Evolutionary conservation across 2,797 vertebrate genomes (phyloP), one percentile per base, ranked within the genome.

Genomic region (Chelon auratus): DNA sequence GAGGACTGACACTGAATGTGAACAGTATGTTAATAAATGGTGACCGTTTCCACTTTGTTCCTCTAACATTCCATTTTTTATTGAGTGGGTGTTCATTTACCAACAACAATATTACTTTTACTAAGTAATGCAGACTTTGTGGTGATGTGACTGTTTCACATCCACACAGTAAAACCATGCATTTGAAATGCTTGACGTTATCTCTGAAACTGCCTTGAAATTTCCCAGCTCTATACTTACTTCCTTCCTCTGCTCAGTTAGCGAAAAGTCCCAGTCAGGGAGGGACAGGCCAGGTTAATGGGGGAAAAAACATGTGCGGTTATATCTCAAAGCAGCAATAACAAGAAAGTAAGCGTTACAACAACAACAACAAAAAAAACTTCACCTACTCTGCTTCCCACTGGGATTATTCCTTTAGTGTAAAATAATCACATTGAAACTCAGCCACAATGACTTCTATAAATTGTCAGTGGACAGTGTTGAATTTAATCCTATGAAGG

Each of bases 171-270:
- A 48, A 73, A 18, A 57, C 59, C 82, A 83, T 86, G 84, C 84
- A 77, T 81, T 62, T 88, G 37, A 58, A 72, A 64, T 64, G 77
- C 56, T 68, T 61, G 14, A 40, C 22, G 48, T 65, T 59, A 56
- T 70, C 58, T 53, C 43, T 48, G 22, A 40, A 52, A 26, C 17
- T 48, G 20, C 60, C 56, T 11, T 5, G 4, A 22, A 40, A 30
- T 59, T 17, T 62, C 45, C 53, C 18, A 30, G 30, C 62, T 63
- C 63, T 3, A 65, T 89, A 92, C 91, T 92, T 79, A 91, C 87
- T 75, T 86, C 76, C 73, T 78, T 63, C 81, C 75, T 89, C 87
- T 82, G 81, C n/a, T 72, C 56, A 67, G 56, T 84, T 75, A 85
- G 62, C 51, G 84, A 77, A 82, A 84, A 63, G 20, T 77, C 63